A percentile compares a stretch with the other conserved stretches of the same genome.
Evolutionary conservation across 2,797 vertebrate genomes (phyloP).

Genomic region (Poeciliopsis presidionis): DNA sequence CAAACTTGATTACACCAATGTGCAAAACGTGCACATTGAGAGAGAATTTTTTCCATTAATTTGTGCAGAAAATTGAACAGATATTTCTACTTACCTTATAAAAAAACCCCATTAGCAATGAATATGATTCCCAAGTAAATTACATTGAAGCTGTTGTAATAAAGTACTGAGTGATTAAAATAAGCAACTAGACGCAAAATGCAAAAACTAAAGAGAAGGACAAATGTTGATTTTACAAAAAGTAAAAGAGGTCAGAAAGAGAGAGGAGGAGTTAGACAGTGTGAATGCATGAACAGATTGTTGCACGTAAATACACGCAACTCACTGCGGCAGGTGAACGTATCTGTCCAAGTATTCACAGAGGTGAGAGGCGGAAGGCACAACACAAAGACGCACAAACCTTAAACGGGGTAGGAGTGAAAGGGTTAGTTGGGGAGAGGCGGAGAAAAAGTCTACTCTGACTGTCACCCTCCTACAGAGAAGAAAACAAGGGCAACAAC

Average conservation of each 20-base stretch:
- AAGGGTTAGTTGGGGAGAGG: conserved; percentile 97
- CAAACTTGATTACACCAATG: neutral
- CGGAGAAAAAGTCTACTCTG: conserved; percentile 90
- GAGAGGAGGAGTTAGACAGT: conserved; percentile 40
- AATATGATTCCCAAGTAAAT: conserved; percentile 19
- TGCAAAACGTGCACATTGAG: neutral
- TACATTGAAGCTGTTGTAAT: neutral
- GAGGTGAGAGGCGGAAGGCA: conserved; percentile 31
- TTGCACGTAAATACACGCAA: neutral
- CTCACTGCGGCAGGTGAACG: neutral
- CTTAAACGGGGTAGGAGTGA: conserved; percentile 98
- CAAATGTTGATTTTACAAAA: conserved; percentile 27
- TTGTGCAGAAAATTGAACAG: conserved; percentile 15
- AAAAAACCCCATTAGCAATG: neutral
- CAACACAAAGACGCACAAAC: conserved; percentile 87
- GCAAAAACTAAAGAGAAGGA: conserved; percentile 15
- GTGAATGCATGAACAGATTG: conserved; percentile 46
- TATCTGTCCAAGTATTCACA: conserved; percentile 37
- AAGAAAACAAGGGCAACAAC: conserved; percentile 87
- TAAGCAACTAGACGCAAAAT: neutral
- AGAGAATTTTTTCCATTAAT: conserved; percentile 6
- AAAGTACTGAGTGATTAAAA: neutral
- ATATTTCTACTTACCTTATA: conserved; percentile 54
- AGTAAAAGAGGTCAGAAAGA: conserved; percentile 18
- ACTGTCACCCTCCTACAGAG: conserved; percentile 90